Percentiles rank a stretch among this genome's conserved stretches.
Evolutionary conservation across 2,888 invertebrate genomes (phyloP).

Genomic region (Teleiodes luculella): DNA sequence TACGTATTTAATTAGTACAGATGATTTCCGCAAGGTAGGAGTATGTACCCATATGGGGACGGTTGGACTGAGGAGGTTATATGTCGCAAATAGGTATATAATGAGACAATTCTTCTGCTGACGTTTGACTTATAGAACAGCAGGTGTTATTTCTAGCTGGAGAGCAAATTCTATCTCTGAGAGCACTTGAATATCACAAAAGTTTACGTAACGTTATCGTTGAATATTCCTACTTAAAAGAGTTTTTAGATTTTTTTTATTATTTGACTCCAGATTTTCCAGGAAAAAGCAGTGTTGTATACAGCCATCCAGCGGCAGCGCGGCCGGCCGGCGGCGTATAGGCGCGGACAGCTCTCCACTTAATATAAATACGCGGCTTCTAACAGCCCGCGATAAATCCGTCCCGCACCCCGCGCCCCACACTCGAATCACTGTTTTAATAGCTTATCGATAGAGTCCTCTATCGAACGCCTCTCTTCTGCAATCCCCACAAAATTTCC

Average conservation of each 20-base stretch:
- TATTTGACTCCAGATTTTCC: slow-evolving; percentile 13
- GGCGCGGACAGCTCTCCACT: slow-evolving; percentile 76
- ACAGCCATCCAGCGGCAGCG: slow-evolving; percentile 53
- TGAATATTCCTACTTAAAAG: too few species aligned
- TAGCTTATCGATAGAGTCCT: slow-evolving; percentile 56
- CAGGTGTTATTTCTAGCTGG: not conserved
- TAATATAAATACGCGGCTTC: slow-evolving; percentile 75
- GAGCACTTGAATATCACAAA: too few species aligned
- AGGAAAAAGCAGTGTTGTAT: slow-evolving; percentile 52
- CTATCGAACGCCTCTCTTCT: slow-evolving; percentile 43
- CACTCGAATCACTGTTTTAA: slow-evolving; percentile 58
- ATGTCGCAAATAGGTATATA: too few species aligned
- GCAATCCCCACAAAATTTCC: slow-evolving; percentile 38
- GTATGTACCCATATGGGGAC: too few species aligned
- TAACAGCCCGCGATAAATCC: slow-evolving; percentile 70
- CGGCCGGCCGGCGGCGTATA: slow-evolving; percentile 56
- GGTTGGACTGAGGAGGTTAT: too few species aligned
- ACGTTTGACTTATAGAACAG: slow-evolving; percentile 11
- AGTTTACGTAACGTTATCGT: too few species aligned
- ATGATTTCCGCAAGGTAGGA: too few species aligned
- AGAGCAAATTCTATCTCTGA: not conserved
- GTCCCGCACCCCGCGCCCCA: slow-evolving; percentile 49
- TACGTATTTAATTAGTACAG: too few species aligned
- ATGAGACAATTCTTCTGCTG: not conserved
- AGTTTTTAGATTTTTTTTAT: not conserved